phyloP scores from a whole-genome alignment of 2,888 invertebrate genomes.

The Coelinius sp. region DNA sequence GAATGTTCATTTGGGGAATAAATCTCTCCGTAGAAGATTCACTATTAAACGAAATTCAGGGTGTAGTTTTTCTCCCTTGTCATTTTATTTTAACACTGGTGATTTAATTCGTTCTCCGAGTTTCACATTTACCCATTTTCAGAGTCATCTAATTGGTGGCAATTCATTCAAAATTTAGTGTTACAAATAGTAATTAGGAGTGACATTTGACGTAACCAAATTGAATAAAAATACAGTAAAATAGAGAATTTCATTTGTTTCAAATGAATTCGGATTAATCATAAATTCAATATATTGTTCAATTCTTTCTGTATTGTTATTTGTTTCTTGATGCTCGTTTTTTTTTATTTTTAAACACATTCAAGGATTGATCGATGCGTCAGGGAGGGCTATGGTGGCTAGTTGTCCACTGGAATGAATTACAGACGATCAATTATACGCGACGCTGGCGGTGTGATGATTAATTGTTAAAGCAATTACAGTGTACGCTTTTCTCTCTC shows the following conservation, averaged over 20 bases:
- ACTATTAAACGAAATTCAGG: neutral
- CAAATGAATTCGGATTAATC: neutral
- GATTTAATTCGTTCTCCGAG: too few species aligned
- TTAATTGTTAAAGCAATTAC: conserved; percentile 40
- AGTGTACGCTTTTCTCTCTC: conserved; percentile 35
- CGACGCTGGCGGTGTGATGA: conserved; percentile 32
- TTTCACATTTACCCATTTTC: too few species aligned
- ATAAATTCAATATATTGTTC: neutral
- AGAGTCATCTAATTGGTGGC: neutral
- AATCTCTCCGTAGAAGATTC: conserved; percentile 8
- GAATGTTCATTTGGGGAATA: neutral
- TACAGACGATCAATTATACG: conserved; percentile 40
- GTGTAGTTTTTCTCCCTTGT: neutral
- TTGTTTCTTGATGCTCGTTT: conserved; percentile 3
- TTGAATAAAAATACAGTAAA: neutral
- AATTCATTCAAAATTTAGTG: too few species aligned
- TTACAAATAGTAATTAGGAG: too few species aligned
- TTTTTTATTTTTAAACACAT: neutral
- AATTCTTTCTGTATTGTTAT: neutral
- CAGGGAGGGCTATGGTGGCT: conserved; percentile 11
- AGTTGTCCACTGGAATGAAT: conserved; percentile 30
- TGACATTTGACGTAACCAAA: too few species aligned
- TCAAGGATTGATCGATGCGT: conserved; percentile 18
- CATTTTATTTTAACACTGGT: neutral
- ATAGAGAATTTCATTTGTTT: neutral